These are phyloP conservation scores for Ormyrus labotus DNA, from an alignment of 2,888 invertebrate genomes.

Conservation along the genomic window DNA sequence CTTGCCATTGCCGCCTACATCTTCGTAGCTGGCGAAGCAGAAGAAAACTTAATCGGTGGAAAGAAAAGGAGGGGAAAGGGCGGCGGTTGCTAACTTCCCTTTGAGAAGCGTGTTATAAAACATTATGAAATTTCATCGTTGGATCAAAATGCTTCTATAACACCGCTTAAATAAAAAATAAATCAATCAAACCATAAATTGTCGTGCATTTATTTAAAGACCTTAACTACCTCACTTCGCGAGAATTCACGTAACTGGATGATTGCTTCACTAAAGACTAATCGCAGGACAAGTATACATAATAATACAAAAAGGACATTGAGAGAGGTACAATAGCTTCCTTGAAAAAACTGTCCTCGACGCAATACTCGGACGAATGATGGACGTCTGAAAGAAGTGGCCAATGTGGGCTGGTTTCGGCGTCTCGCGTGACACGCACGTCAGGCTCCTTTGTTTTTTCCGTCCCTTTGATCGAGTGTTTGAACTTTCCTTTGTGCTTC, in stretches of 20 bases:
- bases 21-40: too few species aligned
- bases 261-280: slow-evolving; percentile 8
- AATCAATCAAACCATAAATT: too few species aligned
- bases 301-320: not conserved
- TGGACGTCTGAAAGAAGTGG: slow-evolving; percentile 76
- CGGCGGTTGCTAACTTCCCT: too few species aligned
- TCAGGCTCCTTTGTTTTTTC: slow-evolving; percentile 71
- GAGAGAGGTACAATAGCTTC: slow-evolving; percentile 19
- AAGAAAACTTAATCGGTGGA: too few species aligned
- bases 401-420: slow-evolving; percentile 75
- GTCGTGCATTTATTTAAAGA: too few species aligned
- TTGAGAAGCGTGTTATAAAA: too few species aligned
- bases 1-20: too few species aligned
- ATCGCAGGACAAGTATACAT: slow-evolving; percentile 12
- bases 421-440: slow-evolving; percentile 75
- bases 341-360: slow-evolving; percentile 49
- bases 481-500: slow-evolving; percentile 63
- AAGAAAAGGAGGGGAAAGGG: too few species aligned
- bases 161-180: too few species aligned
- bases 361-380: slow-evolving; percentile 62
- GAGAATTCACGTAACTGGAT: not conserved
- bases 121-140: too few species aligned
- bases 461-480: slow-evolving; percentile 71
- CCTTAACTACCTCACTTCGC: not conserved
- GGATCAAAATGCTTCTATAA: too few species aligned